These are phyloP conservation scores for Staurois parvus DNA, from an alignment of 2,797 vertebrate species.

Conservation along the genomic window DNA sequence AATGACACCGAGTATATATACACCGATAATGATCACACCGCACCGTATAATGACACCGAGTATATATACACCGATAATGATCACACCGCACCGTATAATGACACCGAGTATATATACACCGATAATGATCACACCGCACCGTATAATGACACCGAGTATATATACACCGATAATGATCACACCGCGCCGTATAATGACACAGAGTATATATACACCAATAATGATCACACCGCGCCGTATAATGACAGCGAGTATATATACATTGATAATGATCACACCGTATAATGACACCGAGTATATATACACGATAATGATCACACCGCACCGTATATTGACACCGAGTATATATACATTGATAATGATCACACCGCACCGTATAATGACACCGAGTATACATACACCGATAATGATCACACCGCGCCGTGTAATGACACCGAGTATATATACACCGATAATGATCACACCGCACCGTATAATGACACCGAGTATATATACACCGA, in stretches of 20 bases:
- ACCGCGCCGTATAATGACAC: conserved; percentile 9
- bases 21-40: too few relatives aligned
- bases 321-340: conserved; percentile 1
- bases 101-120: conserved; percentile 8
- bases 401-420: conserved; percentile 2
- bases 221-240: conserved; percentile 1
- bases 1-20: too few relatives aligned
- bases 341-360: conserved; percentile 12
- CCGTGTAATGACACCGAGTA: neutral
- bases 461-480: conserved; percentile 10
- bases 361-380: conserved; percentile 23
- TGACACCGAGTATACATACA: conserved; percentile 14
- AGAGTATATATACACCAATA: neutral
- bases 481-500: conserved; percentile 9
- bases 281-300: neutral
- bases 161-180: conserved; percentile 12
- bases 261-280: conserved; percentile 15
- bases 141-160: neutral
- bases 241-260: neutral
- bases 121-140: conserved; percentile 12
- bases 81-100: conserved; percentile 10
- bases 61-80: neutral
- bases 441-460: conserved; percentile 15
- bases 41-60: too few relatives aligned
- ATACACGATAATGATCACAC: conserved; percentile 17